Percentiles rank a stretch among this genome's conserved stretches.
phyloP scores from a whole-genome alignment of 2,113 vertebrate genomes.

The Phoenicopterus ruber region DNA sequence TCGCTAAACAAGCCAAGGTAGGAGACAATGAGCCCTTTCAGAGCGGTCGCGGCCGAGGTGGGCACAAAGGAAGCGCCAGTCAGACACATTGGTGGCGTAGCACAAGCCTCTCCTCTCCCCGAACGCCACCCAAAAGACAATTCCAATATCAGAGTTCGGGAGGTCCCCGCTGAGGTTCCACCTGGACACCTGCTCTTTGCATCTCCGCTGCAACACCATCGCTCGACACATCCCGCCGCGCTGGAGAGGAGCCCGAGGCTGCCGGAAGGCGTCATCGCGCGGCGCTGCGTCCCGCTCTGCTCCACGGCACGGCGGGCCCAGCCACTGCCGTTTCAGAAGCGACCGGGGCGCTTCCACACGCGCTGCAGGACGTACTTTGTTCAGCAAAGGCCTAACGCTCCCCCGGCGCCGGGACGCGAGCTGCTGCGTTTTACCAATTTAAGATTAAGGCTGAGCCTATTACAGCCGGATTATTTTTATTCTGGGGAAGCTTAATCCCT shows the following conservation, averaged over 20 bases:
- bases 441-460: neutral
- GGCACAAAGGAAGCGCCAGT: neutral
- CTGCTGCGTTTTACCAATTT: neutral
- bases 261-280: accelerated
- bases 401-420: neutral
- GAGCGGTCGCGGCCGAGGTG: neutral
- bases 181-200: neutral
- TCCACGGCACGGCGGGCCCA: accelerated
- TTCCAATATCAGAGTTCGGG: neutral
- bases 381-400: neutral
- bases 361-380: accelerated
- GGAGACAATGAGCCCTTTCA: slow-evolving; percentile 50
- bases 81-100: neutral
- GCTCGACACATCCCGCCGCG: accelerated
- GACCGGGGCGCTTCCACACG: accelerated
- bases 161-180: neutral
- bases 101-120: neutral
- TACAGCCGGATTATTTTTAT: neutral
- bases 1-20: neutral
- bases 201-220: accelerated
- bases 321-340: accelerated
- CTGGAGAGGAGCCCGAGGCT: accelerated
- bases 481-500: neutral
- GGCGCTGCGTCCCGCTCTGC: accelerated
- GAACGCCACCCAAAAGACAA: neutral